Evolutionary conservation across 2,797 vertebrate genomes (phyloP).

Genomic region (Botia almorhae): DNA sequence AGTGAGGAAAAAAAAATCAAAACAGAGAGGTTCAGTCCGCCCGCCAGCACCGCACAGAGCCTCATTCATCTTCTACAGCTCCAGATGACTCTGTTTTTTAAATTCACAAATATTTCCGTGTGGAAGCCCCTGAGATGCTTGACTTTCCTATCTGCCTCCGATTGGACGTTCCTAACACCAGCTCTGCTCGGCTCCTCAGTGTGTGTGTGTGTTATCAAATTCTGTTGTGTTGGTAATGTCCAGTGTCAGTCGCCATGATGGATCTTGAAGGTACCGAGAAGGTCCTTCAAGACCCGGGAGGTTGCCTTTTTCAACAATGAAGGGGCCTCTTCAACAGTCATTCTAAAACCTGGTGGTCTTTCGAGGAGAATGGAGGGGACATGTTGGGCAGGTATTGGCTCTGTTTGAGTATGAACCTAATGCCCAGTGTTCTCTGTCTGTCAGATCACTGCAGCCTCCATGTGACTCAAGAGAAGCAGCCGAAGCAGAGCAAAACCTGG

Average conservation of each 20-base stretch:
- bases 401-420: constrained; percentile 68
- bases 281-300: constrained; percentile 9
- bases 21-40: constrained; percentile 81
- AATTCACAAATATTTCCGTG: constrained; percentile 74
- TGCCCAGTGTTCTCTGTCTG: constrained; percentile 75
- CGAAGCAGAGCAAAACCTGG: constrained; percentile 72
- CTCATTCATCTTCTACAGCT: constrained; percentile 79
- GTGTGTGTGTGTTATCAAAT: constrained; percentile 13
- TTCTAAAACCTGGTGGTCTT: constrained; percentile 17
- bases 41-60: constrained; percentile 79
- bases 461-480: constrained; percentile 67
- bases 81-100: constrained; percentile 75
- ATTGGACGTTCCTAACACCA: constrained; percentile 59
- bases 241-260: constrained; percentile 10
- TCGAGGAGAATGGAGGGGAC: constrained; percentile 12
- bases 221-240: constrained; percentile 18
- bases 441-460: constrained; percentile 64
- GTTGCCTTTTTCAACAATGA: neutral
- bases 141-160: constrained; percentile 59
- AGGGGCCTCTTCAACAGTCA: neutral
- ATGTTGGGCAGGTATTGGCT: constrained; percentile 56
- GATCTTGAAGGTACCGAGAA: constrained; percentile 12
- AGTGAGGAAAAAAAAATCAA: constrained; percentile 70
- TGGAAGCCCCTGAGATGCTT: constrained; percentile 64
- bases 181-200: constrained; percentile 32